Percentiles rank a stretch among this genome's conserved stretches.
phyloP scores from a whole-genome alignment of 2,113 vertebrate genomes.

The Nesoenas mayeri region DNA sequence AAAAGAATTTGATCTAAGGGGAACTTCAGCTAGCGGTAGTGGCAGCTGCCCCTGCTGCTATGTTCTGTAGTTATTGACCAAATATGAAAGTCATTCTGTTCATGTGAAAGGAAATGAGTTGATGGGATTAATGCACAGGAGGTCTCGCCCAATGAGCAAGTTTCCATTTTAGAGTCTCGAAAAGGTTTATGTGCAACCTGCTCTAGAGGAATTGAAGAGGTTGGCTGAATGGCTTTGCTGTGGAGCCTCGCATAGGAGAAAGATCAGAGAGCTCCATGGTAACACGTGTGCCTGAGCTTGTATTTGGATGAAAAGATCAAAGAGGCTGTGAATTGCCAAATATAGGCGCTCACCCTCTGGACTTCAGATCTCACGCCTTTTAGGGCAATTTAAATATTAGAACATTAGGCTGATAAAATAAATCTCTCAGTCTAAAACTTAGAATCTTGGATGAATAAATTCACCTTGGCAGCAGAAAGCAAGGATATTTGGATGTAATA shows the following conservation, averaged over 20 bases:
- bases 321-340: slow-evolving; percentile 36
- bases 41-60: neutral
- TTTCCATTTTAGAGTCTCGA: neutral
- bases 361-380: slow-evolving; percentile 17
- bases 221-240: neutral
- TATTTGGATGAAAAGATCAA: slow-evolving; percentile 34
- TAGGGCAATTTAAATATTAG: slow-evolving; percentile 46
- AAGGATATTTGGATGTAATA: slow-evolving; percentile 41
- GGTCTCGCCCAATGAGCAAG: neutral
- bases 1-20: slow-evolving; percentile 21
- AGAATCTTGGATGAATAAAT: slow-evolving; percentile 16
- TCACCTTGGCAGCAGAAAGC: slow-evolving; percentile 41
- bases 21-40: neutral
- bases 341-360: neutral
- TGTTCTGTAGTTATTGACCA: neutral
- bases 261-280: neutral
- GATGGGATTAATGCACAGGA: neutral
- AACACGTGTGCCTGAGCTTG: neutral
- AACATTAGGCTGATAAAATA: slow-evolving; percentile 49
- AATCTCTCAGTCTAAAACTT: slow-evolving; percentile 18
- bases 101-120: neutral
- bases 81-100: neutral
- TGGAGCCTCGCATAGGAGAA: neutral
- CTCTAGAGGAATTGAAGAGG: neutral
- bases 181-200: neutral